These are phyloP conservation scores for Synergus umbraculus DNA, from an alignment of 2,888 invertebrate species.

Conservation along the genomic window DNA sequence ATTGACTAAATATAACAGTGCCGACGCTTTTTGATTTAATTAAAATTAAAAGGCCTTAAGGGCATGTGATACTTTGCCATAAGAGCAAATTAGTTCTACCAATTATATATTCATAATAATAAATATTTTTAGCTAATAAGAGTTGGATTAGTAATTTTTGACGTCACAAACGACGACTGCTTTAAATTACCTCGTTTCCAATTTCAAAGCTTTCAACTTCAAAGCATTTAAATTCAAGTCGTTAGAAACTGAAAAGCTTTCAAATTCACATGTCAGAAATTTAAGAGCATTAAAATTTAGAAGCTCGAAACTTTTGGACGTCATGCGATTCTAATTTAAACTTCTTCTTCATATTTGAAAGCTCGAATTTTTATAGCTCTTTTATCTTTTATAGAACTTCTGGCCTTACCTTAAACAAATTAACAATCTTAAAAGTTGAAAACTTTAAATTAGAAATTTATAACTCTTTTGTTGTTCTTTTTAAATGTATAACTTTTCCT, in stretches of 20 bases:
- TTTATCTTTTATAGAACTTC: neutral
- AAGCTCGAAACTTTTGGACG: neutral
- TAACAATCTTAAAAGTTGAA: neutral
- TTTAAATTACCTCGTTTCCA: constrained; percentile 13
- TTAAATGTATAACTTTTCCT: neutral
- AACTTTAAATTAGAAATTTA: neutral
- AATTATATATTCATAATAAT: no score
- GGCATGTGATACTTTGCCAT: no score
- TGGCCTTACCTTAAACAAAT: neutral
- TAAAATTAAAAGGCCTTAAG: no score
- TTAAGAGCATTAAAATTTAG: neutral
- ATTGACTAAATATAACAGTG: no score
- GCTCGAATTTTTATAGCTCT: neutral
- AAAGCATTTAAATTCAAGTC: neutral
- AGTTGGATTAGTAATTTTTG: no score
- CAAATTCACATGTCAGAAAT: neutral
- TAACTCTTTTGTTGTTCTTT: neutral
- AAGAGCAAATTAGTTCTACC: no score
- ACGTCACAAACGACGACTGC: no score
- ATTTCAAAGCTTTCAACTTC: constrained; percentile 30
- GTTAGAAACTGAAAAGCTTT: neutral
- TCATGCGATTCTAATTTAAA: neutral
- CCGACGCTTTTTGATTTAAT: no score
- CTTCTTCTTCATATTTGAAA: neutral
- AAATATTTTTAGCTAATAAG: no score